Evolutionary conservation across 2,888 invertebrate species (phyloP), one percentile per base, ranked within the genome.

Genomic region (Chesias legatella): DNA sequence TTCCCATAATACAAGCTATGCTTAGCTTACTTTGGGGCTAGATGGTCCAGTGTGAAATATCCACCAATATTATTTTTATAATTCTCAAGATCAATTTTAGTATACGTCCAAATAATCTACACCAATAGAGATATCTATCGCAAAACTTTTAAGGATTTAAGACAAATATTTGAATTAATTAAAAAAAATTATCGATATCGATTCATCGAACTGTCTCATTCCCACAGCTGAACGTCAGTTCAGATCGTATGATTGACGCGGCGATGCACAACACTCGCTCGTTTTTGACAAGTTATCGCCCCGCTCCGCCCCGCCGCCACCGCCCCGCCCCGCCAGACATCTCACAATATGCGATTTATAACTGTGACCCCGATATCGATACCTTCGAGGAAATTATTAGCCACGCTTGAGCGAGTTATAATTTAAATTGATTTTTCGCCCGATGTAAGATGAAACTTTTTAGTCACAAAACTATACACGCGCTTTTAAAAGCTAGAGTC

Each of bases 231-330:
- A 22, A 32, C 40, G 44, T 40, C 45, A 26, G 36, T 29, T 51
- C 52, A 10, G 37, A 50, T 50, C 40, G 31, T 58, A 67, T 73
- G 82, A 78, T 71, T 76, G 80, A 78, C 76, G 73, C 60, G 47
- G 62, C 61, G n/a, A 17, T 17, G 13, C 13, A 17, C 13, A 17
- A 5, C 13, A 17, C 3, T 2, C 58, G 62, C 69, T 64, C 61
- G 63, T 58, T 59, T 48, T 51, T 43, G 32, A 55, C 57, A 55
- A 55, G 49, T 63, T 58, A 59, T 65, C 57, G 58, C 63, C 58
- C 45, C 52, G 49, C 39, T n/a, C n/a, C n/a, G n/a, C 41, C 10
- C 36, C 54, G 45, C 50, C 51, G 49, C 33, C 46, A 17, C 13
- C 3, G 13, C 56, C 50, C 33, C 54, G 39, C 36, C 51, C 53